Evolutionary conservation across 2,888 invertebrate genomes (phyloP).

Genomic region (Drosophila austrosaltans): DNA sequence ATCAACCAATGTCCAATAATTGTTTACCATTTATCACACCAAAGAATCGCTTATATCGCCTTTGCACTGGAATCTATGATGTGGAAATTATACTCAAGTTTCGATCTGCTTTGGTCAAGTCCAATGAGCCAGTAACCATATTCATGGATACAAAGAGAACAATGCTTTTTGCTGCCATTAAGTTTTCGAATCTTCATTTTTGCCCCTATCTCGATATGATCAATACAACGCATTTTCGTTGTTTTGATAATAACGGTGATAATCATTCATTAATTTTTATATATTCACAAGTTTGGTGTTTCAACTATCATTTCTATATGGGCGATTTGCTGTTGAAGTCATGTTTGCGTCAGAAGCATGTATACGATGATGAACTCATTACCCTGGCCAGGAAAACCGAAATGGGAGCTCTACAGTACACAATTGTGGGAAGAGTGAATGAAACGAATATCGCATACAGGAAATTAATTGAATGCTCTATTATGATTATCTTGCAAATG

Average conservation of each 20-base stretch:
- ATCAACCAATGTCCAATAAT: slow-evolving; percentile 11
- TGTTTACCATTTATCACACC: background rate
- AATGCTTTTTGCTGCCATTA: slow-evolving; percentile 8
- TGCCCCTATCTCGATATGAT: slow-evolving; percentile 2
- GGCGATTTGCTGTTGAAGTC: slow-evolving; percentile 15
- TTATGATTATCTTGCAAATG: background rate
- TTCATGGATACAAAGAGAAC: slow-evolving; percentile 18
- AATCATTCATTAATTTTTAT: background rate
- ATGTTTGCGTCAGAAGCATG: background rate
- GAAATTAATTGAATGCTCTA: background rate
- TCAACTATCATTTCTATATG: slow-evolving; percentile 21
- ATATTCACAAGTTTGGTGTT: slow-evolving; percentile 9
- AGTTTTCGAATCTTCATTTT: slow-evolving; percentile 1
- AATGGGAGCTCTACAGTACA: slow-evolving; percentile 11
- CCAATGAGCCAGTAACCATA: slow-evolving; percentile 2
- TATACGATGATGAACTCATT: background rate
- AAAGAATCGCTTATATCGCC: background rate
- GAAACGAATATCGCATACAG: background rate
- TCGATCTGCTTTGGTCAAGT: background rate
- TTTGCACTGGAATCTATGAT: slow-evolving; percentile 4
- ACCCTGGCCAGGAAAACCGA: background rate
- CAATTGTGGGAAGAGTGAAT: background rate
- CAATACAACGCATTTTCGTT: background rate
- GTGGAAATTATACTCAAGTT: slow-evolving; percentile 7
- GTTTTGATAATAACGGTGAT: background rate